Percentiles rank a stretch among this genome's conserved stretches.
Conservation (phyloP, 2,888 invertebrate genomes). For the Ganaspis brasiliensis region DNA sequence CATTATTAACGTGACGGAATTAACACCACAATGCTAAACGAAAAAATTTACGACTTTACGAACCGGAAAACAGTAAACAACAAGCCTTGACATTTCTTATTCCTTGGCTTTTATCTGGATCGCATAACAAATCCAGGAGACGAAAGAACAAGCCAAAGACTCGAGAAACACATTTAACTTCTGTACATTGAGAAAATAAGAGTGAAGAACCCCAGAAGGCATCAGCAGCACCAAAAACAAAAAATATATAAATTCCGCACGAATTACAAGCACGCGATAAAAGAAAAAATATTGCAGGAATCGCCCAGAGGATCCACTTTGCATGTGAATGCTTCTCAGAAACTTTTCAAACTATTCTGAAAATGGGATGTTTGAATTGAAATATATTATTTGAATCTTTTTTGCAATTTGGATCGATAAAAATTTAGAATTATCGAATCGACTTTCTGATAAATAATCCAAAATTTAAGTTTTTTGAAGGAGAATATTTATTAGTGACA, state of each 20-base stretch:
- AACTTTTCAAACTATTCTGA: not conserved
- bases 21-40: not conserved
- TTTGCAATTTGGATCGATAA: no score
- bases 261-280: constrained; percentile 40
- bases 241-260: not conserved
- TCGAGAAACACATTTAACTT: constrained; percentile 4
- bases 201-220: constrained; percentile 3
- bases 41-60: not conserved
- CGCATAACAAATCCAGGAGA: not conserved
- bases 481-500: no score
- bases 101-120: constrained; percentile 15
- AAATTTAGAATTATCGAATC: no score
- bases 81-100: constrained; percentile 22
- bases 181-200: constrained; percentile 17
- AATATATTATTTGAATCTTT: no score
- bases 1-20: not conserved
- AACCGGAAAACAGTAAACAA: constrained; percentile 19
- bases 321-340: constrained; percentile 9
- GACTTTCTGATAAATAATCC: no score
- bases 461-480: no score
- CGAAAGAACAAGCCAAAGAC: constrained; percentile 6
- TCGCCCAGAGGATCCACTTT: constrained; percentile 16
- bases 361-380: no score
- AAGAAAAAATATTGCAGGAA: constrained; percentile 9
- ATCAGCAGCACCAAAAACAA: not conserved